Base-by-base conservation (phyloP, 2,113 vertebrate species). In the Genyomyrus donnyi region DNA sequence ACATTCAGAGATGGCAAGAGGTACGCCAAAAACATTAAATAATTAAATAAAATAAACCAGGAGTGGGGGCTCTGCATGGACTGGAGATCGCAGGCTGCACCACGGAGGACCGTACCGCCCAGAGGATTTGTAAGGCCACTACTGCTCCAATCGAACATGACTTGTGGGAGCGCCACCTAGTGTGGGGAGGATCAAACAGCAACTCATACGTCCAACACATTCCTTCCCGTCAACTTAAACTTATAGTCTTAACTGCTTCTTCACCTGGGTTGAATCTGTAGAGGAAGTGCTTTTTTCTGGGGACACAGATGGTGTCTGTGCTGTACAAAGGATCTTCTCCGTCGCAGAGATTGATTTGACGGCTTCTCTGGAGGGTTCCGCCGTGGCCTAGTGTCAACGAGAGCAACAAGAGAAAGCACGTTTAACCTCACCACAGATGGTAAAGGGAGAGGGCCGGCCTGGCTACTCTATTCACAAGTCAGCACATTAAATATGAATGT, bases 51-150 rank as follows among this genome's bases (percentile, higher is more conserved):
- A 6, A 94, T 93, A 92, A 94, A 93, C 97, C 95, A 96, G 96
- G 94, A 97, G 95, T 96, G 94, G 96, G 96, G 97, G 94, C 96
- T 97, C 91, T 95, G 95, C 95, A 94, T 96, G 95, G 95, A 95
- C 93, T 95, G 96, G 94, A 96, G 93, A 95, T 96, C 92, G 95
- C 96, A 96, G 97, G 97, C 97, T 95, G 96, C 95, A 96, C 97
- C 96, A 96, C 94, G 96, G 95, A 97, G 97, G 96, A 97, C 99
- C 97, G 95, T 97, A 98, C 98, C 98, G 96, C 97, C 98, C 97
- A 97, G 96, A 95, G 97, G 97, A 96, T 97, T 97, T 96, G 96
- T 97, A 97, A 98, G 97, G 96, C 97, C 97, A 96, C 96, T 97
- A 96, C 96, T 96, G 96, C 96, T 98, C 97, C 97, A 97, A 96